phyloP scores from a whole-genome alignment of 2,797 vertebrate genomes.

The Gambusia yucatana region DNA sequence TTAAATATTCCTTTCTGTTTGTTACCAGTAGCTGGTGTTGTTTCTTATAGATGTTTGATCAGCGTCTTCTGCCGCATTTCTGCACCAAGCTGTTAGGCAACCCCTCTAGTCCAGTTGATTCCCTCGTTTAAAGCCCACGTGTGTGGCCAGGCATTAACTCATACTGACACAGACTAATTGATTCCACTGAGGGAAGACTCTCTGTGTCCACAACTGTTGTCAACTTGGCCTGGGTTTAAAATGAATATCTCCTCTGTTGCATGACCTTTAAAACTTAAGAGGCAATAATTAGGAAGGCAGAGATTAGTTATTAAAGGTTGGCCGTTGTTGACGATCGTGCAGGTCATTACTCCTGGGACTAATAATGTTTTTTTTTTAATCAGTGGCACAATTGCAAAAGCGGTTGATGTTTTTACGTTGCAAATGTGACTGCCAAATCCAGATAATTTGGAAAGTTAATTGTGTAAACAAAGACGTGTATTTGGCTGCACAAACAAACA shows the following conservation, averaged over 20 bases:
- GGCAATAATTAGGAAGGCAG: neutral
- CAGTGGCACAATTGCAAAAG: neutral
- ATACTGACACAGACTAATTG: slow-evolving; percentile 2
- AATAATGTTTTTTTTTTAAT: neutral
- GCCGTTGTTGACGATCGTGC: neutral
- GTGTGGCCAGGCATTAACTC: neutral
- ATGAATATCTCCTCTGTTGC: neutral
- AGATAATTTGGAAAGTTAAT: neutral
- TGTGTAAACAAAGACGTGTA: slow-evolving; percentile 1
- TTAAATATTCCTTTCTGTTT: neutral
- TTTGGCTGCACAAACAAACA: neutral
- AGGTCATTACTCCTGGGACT: neutral
- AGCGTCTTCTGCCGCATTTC: neutral
- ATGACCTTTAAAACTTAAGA: slow-evolving; percentile 3
- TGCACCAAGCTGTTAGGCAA: neutral
- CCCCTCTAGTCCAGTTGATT: neutral
- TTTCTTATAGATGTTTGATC: neutral
- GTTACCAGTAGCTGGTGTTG: neutral
- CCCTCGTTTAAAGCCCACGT: neutral
- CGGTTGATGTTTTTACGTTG: neutral
- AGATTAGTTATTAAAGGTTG: neutral
- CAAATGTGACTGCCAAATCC: neutral
- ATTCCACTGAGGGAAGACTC: slow-evolving; percentile 6
- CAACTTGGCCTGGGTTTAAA: neutral
- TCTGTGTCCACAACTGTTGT: neutral